A percentile compares a stretch with the other conserved stretches of the same genome.
phyloP scores from a whole-genome alignment of 2,888 invertebrate species.

The Trisateles emortualis region DNA sequence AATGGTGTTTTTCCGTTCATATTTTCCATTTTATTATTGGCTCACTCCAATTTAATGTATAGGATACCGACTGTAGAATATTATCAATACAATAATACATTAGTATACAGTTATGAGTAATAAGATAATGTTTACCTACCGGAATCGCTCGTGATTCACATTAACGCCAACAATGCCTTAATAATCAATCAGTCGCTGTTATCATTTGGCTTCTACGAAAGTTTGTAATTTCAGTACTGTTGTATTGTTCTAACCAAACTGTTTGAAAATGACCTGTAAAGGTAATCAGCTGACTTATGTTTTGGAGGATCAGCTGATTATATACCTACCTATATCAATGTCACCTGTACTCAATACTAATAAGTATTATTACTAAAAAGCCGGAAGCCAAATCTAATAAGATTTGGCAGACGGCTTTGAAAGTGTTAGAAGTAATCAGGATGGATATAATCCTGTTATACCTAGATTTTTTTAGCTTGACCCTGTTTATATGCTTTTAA shows the following conservation, averaged over 20 bases:
- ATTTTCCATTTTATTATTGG: conserved; percentile 13
- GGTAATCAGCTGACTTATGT: conserved; percentile 16
- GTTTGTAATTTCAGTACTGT: conserved; percentile 38
- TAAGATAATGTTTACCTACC: conserved; percentile 58
- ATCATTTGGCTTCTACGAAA: conserved; percentile 48
- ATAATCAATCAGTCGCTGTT: conserved; percentile 47
- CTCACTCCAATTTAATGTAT: conserved; percentile 23
- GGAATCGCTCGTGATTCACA: conserved; percentile 66
- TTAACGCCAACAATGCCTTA: conserved; percentile 49
- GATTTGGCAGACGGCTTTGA: no score
- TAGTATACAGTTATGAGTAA: conserved; percentile 66
- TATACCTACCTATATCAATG: no score
- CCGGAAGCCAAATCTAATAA: no score
- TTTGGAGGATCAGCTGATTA: conserved; percentile 14
- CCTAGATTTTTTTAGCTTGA: no score
- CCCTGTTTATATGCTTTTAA: no score
- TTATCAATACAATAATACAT: conserved; percentile 51
- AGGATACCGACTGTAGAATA: conserved; percentile 34
- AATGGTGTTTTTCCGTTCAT: conserved; percentile 15
- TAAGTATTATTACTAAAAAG: no score
- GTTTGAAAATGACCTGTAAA: conserved; percentile 14
- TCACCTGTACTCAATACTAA: no score
- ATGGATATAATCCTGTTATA: no score
- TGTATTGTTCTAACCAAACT: conserved; percentile 12
- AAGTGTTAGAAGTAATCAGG: no score